phyloP scores from a whole-genome alignment of 2,797 vertebrate genomes.

The Trachops cirrhosus region DNA sequence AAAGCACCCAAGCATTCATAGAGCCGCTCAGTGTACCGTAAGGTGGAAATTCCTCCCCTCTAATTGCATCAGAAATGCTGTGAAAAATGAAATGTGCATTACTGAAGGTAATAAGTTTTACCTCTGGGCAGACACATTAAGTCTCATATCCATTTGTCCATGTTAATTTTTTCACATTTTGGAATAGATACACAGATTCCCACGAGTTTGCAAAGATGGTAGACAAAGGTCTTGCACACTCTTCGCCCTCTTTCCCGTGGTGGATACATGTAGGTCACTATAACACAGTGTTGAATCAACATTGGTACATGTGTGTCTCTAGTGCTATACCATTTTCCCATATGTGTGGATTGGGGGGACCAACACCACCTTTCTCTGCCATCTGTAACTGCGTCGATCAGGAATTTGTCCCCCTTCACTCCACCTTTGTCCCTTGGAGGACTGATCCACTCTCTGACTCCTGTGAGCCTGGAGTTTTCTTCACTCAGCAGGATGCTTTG shows the following conservation, averaged over 20 bases:
- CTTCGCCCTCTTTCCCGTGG: no score
- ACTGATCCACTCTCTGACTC: background rate
- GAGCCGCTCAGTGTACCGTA: rapidly evolving
- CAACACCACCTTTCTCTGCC: background rate
- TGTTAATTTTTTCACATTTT: background rate
- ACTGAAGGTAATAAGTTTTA: background rate
- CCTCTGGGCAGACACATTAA: background rate
- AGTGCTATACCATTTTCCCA: background rate
- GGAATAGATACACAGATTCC: no score
- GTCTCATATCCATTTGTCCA: background rate
- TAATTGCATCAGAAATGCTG: background rate
- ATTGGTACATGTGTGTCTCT: background rate
- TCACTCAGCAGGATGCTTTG: background rate
- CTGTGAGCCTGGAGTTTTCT: background rate
- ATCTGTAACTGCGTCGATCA: background rate
- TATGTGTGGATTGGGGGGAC: background rate
- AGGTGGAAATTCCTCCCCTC: no score
- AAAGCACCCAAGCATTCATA: background rate
- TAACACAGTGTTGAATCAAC: background rate
- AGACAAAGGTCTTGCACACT: background rate
- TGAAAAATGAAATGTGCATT: background rate
- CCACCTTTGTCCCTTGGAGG: background rate
- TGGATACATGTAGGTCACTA: no score
- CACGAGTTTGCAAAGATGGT: background rate
- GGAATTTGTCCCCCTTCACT: background rate